Percentiles rank a stretch among this genome's conserved stretches.
Conservation (phyloP, 2,888 invertebrate genomes). For the Dasysyrphus albostriatus region DNA sequence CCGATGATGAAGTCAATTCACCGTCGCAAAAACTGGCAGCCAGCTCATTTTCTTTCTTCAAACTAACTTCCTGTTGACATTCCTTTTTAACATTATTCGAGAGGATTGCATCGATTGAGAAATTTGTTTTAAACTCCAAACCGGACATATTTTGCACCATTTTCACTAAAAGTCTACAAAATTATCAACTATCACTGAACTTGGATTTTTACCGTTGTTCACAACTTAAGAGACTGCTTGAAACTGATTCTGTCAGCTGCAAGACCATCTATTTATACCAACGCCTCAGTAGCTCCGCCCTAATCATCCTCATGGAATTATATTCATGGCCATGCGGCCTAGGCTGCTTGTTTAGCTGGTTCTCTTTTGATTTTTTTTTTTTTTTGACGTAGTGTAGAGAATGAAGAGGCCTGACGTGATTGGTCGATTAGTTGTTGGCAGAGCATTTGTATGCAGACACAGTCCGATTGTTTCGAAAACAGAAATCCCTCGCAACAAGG, state of each 20-base stretch:
- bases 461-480: constrained; percentile 71
- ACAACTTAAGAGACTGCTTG: constrained; percentile 77
- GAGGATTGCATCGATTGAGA: constrained; percentile 92
- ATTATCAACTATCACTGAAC: constrained; percentile 33
- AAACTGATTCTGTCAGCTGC: constrained; percentile 79
- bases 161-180: constrained; percentile 72
- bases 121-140: constrained; percentile 87
- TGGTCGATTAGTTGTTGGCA: constrained; percentile 65
- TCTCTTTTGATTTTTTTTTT: background rate
- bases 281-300: constrained; percentile 78
- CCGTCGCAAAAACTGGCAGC: constrained; percentile 77
- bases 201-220: constrained; percentile 53
- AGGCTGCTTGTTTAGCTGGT: constrained; percentile 40
- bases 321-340: constrained; percentile 73
- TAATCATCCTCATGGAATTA: constrained; percentile 60
- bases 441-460: constrained; percentile 63
- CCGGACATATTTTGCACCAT: constrained; percentile 82
- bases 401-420: constrained; percentile 46
- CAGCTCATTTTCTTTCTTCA: constrained; percentile 68
- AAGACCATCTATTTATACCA: constrained; percentile 80
- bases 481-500: constrained; percentile 71
- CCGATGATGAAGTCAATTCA: constrained; percentile 80
- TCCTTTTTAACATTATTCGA: constrained; percentile 85
- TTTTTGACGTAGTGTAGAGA: constrained; percentile 48
- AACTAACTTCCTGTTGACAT: constrained; percentile 68